These are phyloP conservation scores for Benthosema pterotum DNA, from an alignment of 2,797 vertebrate genomes.

Conservation along the genomic window DNA sequence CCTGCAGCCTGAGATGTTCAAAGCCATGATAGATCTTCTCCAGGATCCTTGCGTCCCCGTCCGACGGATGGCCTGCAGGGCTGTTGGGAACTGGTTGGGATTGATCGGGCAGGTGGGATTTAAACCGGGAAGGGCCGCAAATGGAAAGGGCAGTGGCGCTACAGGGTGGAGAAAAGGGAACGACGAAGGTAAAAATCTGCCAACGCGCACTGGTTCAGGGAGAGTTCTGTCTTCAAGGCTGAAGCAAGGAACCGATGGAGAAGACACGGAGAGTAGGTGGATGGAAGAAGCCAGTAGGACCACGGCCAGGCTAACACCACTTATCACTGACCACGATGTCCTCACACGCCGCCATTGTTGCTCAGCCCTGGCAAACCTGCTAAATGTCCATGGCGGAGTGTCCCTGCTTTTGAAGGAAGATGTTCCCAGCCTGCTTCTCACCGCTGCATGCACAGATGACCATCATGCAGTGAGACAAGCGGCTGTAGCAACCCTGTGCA, in stretches of 20 bases:
- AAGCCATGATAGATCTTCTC: conserved; percentile 62
- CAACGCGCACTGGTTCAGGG: conserved; percentile 9
- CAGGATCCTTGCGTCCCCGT: conserved; percentile 64
- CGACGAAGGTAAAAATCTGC: conserved; percentile 22
- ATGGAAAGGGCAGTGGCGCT: conserved; percentile 14
- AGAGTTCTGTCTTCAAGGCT: conserved; percentile 3
- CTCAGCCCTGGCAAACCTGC: conserved; percentile 84
- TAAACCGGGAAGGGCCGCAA: conserved; percentile 6
- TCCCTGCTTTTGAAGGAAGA: conserved; percentile 74
- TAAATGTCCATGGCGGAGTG: conserved; percentile 53
- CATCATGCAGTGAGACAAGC: conserved; percentile 82
- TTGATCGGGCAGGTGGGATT: conserved; percentile 41
- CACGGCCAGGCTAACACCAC: conserved; percentile 66
- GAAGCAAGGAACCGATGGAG: conserved; percentile 19
- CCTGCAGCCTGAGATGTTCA: conserved; percentile 60
- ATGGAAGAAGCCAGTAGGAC: conserved; percentile 61
- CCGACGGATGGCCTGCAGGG: conserved; percentile 70
- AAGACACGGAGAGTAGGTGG: conserved; percentile 57
- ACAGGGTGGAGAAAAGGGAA: conserved; percentile 26
- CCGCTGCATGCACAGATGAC: conserved; percentile 82
- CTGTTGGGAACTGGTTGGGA: conserved; percentile 79
- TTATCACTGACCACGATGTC: conserved; percentile 80
- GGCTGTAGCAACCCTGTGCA: conserved; percentile 82
- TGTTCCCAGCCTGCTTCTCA: conserved; percentile 77
- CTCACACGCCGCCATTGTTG: conserved; percentile 85